phyloP scores from a whole-genome alignment of 2,113 vertebrate genomes.

The Acinonyx jubatus region DNA sequence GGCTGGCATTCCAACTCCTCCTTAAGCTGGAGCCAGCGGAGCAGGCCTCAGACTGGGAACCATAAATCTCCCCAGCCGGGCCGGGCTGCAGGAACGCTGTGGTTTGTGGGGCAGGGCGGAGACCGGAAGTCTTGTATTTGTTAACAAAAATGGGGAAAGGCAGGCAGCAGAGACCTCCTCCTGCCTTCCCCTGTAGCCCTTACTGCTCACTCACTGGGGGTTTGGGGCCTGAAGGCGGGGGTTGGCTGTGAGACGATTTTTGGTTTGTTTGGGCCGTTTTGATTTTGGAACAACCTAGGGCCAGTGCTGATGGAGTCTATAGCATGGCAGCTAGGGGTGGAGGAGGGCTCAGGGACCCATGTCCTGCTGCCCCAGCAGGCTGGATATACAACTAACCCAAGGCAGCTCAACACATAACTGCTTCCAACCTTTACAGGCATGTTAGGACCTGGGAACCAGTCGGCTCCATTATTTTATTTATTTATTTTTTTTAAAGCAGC shows the following conservation, averaged over 20 bases:
- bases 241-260: too few relatives aligned
- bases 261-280: background rate
- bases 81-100: conserved; percentile 77
- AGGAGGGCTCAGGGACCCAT: accelerated
- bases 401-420: background rate
- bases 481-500: background rate
- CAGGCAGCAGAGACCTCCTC: accelerated
- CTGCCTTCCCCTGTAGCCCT: background rate
- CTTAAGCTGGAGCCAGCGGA: conserved; percentile 79
- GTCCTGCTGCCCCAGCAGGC: background rate
- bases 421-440: conserved; percentile 59
- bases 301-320: accelerated
- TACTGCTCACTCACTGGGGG: background rate
- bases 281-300: background rate
- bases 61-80: conserved; percentile 79
- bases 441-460: conserved; percentile 78
- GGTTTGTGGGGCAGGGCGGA: conserved; percentile 77
- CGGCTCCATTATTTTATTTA: background rate
- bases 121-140: conserved; percentile 71
- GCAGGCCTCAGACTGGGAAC: conserved; percentile 73
- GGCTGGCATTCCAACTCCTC: conserved; percentile 51
- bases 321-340: background rate
- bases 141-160: conserved; percentile 66
- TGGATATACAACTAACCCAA: background rate
- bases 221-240: background rate